Evolutionary conservation across 2,888 invertebrate genomes (phyloP), one percentile per base, ranked within the genome.

Genomic region (Temnothorax rugatulus): DNA sequence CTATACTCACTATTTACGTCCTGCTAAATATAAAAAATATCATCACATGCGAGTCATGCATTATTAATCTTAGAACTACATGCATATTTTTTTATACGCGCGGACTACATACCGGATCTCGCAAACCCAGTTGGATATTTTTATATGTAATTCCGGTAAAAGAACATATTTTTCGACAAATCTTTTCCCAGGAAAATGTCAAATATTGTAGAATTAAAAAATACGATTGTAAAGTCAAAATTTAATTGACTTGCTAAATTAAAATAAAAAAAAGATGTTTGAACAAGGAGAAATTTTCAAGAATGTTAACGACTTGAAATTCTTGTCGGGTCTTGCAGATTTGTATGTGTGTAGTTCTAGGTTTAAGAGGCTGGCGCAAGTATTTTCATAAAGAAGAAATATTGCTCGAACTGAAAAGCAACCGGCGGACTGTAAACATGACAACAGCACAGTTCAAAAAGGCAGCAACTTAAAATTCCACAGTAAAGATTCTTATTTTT

Each of bases 1-100:
- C 47, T 54, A 59, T 86, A 87, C 61, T 76, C 68, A 18, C 76
- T 88, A 86, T 87, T 82, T 82, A 85, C 85, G 61, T 84, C 59
- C 81, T 82, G 59, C 34, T 83, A 76, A 84, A 69, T 52, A 69
- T 83, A 88, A 77, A 82, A 88, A 88, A 84, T 44, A 57, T 34
- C 2, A 47, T 61, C 38, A 64, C 15, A 18, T 8, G 18, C 7
- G 38, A 50, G n/a, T 64, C 38, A 29, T 5, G 64, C 50, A 21
- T 50, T 21, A 74, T 38, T 74, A 54, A 71, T 44, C 44, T 66
- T 29, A 47, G 25, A 66, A 44, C 44, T 66, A 44, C 66, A 47
- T 66, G 25, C 25, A 66, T 7, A 4, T 44, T 21, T 41, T 47
- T 66, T 66, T 66, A 13, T 25, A 66, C 1, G 44, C 15, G 15